These are phyloP conservation scores for Diplodus puntazzo DNA, from an alignment of 2,797 vertebrate species.

Conservation along the genomic window DNA sequence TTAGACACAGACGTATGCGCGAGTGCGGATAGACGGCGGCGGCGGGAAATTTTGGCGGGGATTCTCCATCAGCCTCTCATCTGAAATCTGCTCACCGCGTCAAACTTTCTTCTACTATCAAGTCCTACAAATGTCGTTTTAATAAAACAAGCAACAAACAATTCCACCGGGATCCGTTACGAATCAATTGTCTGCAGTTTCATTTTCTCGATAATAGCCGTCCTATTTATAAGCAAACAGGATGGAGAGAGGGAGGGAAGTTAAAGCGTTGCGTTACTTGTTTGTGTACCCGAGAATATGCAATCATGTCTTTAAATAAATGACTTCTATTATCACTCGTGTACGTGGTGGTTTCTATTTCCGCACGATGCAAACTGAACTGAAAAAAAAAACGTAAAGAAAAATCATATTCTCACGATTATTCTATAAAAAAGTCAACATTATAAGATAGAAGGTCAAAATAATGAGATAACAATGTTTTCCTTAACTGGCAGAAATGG, in stretches of 20 bases:
- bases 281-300: background rate
- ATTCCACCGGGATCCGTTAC: background rate
- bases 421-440: no score
- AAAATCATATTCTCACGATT: no score
- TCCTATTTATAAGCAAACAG: conserved; percentile 3
- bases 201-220: conserved; percentile 6
- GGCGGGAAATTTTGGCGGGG: background rate
- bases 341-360: background rate
- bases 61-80: conserved; percentile 19
- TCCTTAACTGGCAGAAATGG: no score
- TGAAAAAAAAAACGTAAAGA: no score
- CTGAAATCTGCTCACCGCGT: background rate
- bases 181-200: conserved; percentile 31
- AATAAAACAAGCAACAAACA: conserved; percentile 18
- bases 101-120: conserved; percentile 5
- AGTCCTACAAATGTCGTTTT: conserved; percentile 24
- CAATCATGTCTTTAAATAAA: background rate
- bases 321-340: background rate
- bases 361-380: no score
- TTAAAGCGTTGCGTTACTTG: background rate
- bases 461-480: no score
- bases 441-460: no score
- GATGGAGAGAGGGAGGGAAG: background rate
- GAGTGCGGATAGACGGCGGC: conserved; percentile 17
- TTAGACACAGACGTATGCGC: conserved; percentile 59